Evolutionary conservation across 2,797 vertebrate genomes (phyloP), one percentile per base, ranked within the genome.

Genomic region (Parauchenoglanis punctatus): DNA sequence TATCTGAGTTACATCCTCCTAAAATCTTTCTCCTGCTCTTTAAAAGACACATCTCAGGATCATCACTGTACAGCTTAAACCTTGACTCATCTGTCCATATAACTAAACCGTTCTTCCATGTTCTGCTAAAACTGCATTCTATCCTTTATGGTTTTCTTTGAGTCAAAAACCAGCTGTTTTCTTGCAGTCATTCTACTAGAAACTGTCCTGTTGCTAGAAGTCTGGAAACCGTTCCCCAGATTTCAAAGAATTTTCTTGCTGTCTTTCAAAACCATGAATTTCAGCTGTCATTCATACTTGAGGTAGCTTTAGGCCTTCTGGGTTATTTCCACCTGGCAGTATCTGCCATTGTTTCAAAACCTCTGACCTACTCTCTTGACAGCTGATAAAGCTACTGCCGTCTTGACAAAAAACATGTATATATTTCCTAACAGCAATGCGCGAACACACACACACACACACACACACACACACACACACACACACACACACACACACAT

Each of bases 211-310:
- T 15, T 35, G n/a, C 52, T 52, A 56, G 28, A 78, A 31, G 75
- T 78, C 7, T 78, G 56, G 15, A 56, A 78, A 56, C 52, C 28
- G 2, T 78, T 56, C 58, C 11, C 18, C 52, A 78, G 17, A 56
- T 78, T 78, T 78, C 76, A 78, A 78, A 31, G 52, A 12, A 8
- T 78, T 58, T 78, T 58, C 8, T 35, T 35, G 28, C 76, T 23
- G 52, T 35, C 28, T 56, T 58, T 58, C 76, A 78, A 85, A 85
- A 72, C 40, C 68, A 31, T 35, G 85, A 85, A 28, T 49, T 63
- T 31, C 35, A 72, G 68, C 52, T 35, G 18, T 35, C 28, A 78
- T 35, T 78, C 7, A 78, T 58, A 56, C 76, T 58, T 63, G 11
- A 61, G 56, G 17, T 89, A 61, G 58, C 35, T 44, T 81, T 61